Base-by-base conservation (phyloP, 2,888 invertebrate species). In the Drosophila mayaguana region DNA sequence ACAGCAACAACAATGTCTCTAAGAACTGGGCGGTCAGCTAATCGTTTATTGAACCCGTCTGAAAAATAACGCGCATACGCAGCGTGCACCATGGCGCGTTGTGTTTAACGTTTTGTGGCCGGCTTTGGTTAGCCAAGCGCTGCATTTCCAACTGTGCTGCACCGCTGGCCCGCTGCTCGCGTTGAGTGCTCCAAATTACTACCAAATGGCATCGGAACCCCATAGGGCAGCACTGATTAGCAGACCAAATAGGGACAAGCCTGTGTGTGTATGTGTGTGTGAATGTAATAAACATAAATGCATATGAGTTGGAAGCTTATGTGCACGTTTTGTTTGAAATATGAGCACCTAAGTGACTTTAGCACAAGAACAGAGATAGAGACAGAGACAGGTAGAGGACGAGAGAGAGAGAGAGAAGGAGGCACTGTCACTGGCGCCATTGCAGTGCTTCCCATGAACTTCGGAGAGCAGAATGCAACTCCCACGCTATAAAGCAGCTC, bases 1-100 rank as follows among this genome's bases (percentile, higher is more conserved):
- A 32, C 36, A 22, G n/a, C 51, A 51, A 50, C 43, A 56, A 42
- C 50, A 45, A 59, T 16, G 61, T 55, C 68, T 72, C 53, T 80
- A 80, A 89, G 89, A 89, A 89, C 81, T 74, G 73, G 53, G 71
- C 73, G 67, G 70, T 68, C 70, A 69, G 68, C 85, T 87, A 89
- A 87, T 87, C 87, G 87, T 87, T 78, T 90, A 87, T 90, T 87
- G 90, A 87, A 87, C 87, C 69, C 90, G 57, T 56, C 69, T 54
- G 72, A 57, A 81, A 75, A 76, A 88, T 78, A 89, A 86, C 88
- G 78, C 90, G 88, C 88, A 85, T 89, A 85, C 89, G 90, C 84
- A 89, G 78, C 88, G 90, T 89, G 88, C 68, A 57, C 73, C 77
- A 65, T 48, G 71, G 61, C 59, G 74, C 72, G 67, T 22, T 38